Evolutionary conservation across 2,888 invertebrate genomes (phyloP).

Genomic region (Hypsopygia costalis): DNA sequence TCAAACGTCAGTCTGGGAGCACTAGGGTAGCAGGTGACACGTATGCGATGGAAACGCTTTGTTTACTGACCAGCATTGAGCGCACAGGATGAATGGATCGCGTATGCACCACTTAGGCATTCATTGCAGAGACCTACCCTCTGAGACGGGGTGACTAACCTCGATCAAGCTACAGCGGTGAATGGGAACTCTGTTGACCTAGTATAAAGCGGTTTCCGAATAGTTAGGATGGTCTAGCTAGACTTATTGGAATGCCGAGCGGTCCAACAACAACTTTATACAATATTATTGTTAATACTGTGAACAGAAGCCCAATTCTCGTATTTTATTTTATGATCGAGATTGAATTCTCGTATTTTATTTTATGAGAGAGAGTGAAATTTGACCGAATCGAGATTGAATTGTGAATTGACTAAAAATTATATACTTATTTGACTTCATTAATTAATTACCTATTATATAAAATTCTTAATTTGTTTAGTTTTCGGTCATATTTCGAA

Average conservation of each 20-base stretch:
- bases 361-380: too few relatives aligned
- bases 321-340: too few relatives aligned
- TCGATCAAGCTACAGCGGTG: slow-evolving; percentile 27
- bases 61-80: slow-evolving; percentile 63
- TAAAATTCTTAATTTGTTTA: too few relatives aligned
- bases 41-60: slow-evolving; percentile 49
- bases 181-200: slow-evolving; percentile 27
- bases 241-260: slow-evolving; percentile 6
- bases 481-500: too few relatives aligned
- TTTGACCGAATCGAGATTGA: too few relatives aligned
- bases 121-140: slow-evolving; percentile 54
- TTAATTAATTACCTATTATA: too few relatives aligned
- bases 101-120: slow-evolving; percentile 59
- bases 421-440: too few relatives aligned
- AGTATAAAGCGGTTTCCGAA: slow-evolving; percentile 16
- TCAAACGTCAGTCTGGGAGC: slow-evolving; percentile 16
- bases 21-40: slow-evolving; percentile 69
- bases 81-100: slow-evolving; percentile 49
- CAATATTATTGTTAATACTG: too few relatives aligned
- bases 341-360: too few relatives aligned
- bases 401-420: too few relatives aligned
- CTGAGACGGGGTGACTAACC: slow-evolving; percentile 61
- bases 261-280: too few relatives aligned
- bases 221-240: slow-evolving; percentile 1
- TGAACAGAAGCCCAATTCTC: too few relatives aligned